Percentiles rank a stretch among this genome's conserved stretches.
Conservation (phyloP, 53 echinoderm and acorn worm species). For the Astropecten irregularis region DNA sequence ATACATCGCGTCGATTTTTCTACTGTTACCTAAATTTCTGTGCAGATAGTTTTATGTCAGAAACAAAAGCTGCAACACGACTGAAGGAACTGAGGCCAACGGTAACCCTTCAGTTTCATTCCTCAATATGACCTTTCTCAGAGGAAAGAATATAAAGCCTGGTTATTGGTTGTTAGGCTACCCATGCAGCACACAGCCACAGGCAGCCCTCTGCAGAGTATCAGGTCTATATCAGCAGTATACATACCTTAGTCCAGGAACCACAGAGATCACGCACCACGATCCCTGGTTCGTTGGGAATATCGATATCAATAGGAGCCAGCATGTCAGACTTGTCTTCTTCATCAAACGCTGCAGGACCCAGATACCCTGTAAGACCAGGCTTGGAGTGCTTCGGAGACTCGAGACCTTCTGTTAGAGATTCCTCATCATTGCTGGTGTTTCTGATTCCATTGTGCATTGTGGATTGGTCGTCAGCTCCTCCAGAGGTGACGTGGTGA, state of each 20-base stretch:
- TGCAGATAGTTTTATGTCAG: too few relatives aligned
- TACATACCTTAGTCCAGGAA: constrained; percentile 24
- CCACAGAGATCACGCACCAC: constrained; percentile 6
- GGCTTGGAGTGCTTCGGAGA: neutral
- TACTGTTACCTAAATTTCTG: neutral
- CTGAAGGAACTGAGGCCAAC: too few relatives aligned
- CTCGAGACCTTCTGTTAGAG: neutral
- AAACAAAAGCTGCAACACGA: too few relatives aligned
- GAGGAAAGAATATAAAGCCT: neutral
- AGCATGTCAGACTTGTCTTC: neutral
- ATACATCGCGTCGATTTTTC: neutral
- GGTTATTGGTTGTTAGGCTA: neutral
- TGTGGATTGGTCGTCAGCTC: too few relatives aligned
- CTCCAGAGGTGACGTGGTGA: neutral
- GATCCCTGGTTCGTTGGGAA: neutral
- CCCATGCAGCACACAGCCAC: neutral
- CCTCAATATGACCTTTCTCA: neutral
- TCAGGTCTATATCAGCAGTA: neutral
- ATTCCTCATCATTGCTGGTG: neutral
- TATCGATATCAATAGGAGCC: neutral
- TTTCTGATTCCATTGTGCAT: too few relatives aligned
- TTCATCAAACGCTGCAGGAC: neutral
- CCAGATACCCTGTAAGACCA: neutral
- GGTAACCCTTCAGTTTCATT: too few relatives aligned
- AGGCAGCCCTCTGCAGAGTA: neutral